These are phyloP conservation scores for Petrocephalus microphthalmus DNA, from an alignment of 2,113 vertebrate species.

Conservation along the genomic window DNA sequence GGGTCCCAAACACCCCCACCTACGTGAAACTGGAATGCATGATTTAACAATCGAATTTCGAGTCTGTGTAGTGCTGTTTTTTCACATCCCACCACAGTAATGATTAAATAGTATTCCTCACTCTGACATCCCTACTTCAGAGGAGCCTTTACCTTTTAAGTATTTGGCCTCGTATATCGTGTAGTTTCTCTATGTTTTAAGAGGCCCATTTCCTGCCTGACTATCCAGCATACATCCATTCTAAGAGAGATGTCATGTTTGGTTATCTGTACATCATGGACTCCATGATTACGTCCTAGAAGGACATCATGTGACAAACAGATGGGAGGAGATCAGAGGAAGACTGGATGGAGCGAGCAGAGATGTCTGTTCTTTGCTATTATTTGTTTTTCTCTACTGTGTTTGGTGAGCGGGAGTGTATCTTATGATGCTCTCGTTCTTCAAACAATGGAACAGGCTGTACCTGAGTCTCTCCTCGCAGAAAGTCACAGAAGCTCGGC, in stretches of 20 bases:
- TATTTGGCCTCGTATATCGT: background rate
- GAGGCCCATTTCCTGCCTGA: background rate
- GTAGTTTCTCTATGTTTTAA: background rate
- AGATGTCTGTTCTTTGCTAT: background rate
- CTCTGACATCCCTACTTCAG: background rate
- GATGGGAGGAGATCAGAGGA: background rate
- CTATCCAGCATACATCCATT: background rate
- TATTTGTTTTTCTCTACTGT: background rate
- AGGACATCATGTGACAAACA: background rate
- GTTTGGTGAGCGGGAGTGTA: background rate
- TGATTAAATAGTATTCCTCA: background rate
- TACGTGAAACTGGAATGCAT: background rate
- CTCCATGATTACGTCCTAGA: background rate
- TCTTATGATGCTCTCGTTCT: background rate
- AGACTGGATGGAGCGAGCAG: background rate
- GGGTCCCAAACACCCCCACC: background rate
- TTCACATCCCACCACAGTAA: background rate
- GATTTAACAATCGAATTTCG: background rate
- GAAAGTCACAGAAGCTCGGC: background rate
- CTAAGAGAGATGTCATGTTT: background rate
- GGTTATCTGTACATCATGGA: background rate
- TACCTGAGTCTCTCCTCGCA: background rate
- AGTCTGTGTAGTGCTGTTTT: background rate
- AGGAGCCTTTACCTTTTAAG: background rate
- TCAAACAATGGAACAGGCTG: background rate